These are phyloP conservation scores for Australoheros facetus DNA, from an alignment of 2,797 vertebrate genomes.

Conservation along the genomic window DNA sequence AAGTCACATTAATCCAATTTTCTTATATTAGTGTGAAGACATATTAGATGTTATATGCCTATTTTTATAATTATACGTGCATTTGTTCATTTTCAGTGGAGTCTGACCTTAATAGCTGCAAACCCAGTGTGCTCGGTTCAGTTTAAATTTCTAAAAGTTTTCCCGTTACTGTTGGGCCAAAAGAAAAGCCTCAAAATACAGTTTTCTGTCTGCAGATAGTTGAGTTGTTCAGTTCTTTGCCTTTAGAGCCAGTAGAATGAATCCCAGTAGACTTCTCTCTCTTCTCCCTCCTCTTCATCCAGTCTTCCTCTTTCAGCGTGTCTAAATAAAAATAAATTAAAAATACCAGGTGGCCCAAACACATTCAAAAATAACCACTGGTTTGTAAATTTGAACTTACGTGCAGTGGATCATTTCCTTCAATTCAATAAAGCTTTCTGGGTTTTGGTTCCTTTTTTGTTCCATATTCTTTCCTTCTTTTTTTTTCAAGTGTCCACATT, in stretches of 20 bases:
- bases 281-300: not conserved
- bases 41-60: conserved; percentile 6
- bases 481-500: not conserved
- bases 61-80: conserved; percentile 10
- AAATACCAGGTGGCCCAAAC: not conserved
- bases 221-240: conserved; percentile 29
- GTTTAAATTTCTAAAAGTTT: not conserved
- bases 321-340: conserved; percentile 34
- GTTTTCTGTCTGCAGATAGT: conserved; percentile 18
- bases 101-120: not conserved
- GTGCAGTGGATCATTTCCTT: not conserved
- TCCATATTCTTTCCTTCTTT: not conserved
- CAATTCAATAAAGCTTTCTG: no score
- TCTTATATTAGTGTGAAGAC: conserved; percentile 18
- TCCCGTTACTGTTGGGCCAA: not conserved
- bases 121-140: conserved; percentile 1
- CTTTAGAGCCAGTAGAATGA: conserved; percentile 24
- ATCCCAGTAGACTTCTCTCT: conserved; percentile 33
- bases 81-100: not conserved
- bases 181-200: conserved; percentile 24
- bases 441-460: no score
- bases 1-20: conserved; percentile 35
- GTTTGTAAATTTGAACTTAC: not conserved
- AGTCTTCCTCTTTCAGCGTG: conserved; percentile 20
- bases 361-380: not conserved